These are phyloP conservation scores for Varecia variegata DNA, from an alignment of 2,797 vertebrate genomes.

Conservation along the genomic window DNA sequence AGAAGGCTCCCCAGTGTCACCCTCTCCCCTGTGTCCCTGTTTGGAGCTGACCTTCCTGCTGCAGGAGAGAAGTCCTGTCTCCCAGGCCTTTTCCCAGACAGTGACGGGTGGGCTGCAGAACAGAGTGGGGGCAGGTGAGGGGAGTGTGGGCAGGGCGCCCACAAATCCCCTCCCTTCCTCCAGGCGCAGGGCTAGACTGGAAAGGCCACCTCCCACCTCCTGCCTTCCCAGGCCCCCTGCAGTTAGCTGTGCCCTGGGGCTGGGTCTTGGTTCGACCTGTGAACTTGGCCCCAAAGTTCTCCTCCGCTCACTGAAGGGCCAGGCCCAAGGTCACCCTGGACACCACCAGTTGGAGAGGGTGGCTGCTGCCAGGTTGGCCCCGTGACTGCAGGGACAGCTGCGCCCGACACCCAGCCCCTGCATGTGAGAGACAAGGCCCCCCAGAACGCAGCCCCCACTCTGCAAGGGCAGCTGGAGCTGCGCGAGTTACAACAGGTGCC, in stretches of 20 bases:
- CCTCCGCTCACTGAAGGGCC: accelerated
- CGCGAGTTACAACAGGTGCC: accelerated
- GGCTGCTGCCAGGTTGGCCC: accelerated
- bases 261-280: accelerated
- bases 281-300: accelerated
- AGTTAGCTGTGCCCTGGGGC: accelerated
- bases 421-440: too few species aligned
- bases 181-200: accelerated
- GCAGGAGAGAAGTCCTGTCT: too few species aligned
- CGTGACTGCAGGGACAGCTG: accelerated
- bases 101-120: accelerated
- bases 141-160: accelerated
- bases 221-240: accelerated
- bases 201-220: accelerated
- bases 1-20: too few species aligned
- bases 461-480: accelerated
- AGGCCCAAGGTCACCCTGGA: accelerated
- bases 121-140: accelerated
- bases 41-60: too few species aligned
- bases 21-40: accelerated
- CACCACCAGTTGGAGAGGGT: accelerated
- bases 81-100: too few species aligned
- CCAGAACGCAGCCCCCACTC: accelerated
- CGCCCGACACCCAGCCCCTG: not conserved
- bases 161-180: accelerated